Base-by-base conservation (phyloP, 1,140 invertebrate genomes). In the Andrena cerasifolii region DNA sequence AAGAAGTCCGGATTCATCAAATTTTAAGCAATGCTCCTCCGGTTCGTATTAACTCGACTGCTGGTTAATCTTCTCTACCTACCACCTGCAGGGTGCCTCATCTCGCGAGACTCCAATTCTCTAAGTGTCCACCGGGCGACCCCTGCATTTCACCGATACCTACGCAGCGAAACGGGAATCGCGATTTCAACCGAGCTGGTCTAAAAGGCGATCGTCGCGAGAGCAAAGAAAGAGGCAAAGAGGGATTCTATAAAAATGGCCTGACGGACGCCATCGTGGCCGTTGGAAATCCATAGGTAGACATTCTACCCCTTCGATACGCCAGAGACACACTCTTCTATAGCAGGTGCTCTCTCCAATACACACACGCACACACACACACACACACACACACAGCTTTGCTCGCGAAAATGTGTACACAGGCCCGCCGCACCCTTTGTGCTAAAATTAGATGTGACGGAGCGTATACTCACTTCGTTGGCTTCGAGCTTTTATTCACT, bases 401-500 rank as follows among this genome's bases (percentile, higher is more conserved):
- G 21, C 58, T 43, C 53, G 66, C 59, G 53, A 18, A 47, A 78
- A 63, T 45, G 70, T 65, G 59, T 54, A 74, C 71, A 74, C 61
- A 74, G 28, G 24, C 49, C 18, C 75, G 82, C 49, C 87, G 80
- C 87, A 89, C 89, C 87, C 89, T 90, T 90, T 90, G 89, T 87
- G 88, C 87, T 90, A 90, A 90, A 90, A 86, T 89, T 90, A 89
- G 89, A 90, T 88, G 84, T 89, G 87, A 89, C 87, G 87, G 88
- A 87, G 80, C 86, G 84, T 86, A 83, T 87, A 90, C 87, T 89
- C 88, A 88, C 89, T 89, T 85, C 78, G 71, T 31, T 89, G 83
- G 78, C 80, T 88, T 83, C 74, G 79, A 81, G 80, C 76, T 83
- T 87, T 86, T 87, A 85, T 85, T 85, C 83, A 78, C 72, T 73